phyloP scores from a whole-genome alignment of 2,888 invertebrate species.

The Thalpophila matura region DNA sequence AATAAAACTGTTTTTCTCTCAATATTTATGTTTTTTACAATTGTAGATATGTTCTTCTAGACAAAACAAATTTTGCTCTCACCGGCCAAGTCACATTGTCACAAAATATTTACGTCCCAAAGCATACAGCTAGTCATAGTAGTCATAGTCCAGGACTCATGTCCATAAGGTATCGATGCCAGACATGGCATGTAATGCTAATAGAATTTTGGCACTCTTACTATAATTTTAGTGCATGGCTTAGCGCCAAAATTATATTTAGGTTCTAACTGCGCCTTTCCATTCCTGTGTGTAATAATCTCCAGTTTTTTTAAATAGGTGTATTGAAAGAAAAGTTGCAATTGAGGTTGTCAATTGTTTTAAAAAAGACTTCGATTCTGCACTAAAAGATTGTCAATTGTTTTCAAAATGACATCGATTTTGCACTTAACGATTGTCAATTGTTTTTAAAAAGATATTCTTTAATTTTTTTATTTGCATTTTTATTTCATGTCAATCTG shows the following conservation, averaged over 20 bases:
- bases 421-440: background rate
- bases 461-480: constrained; percentile 23
- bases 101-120: constrained; percentile 33
- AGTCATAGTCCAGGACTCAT: constrained; percentile 41
- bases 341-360: background rate
- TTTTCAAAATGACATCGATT: background rate
- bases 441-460: background rate
- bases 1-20: background rate
- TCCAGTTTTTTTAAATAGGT: constrained; percentile 31
- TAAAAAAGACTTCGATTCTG: too few species aligned
- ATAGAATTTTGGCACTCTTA: constrained; percentile 85
- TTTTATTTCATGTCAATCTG: background rate
- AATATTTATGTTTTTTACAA: constrained; percentile 1
- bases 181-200: constrained; percentile 74
- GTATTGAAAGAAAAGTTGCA: background rate
- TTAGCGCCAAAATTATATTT: constrained; percentile 81
- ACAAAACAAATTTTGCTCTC: constrained; percentile 23
- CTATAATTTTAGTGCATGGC: constrained; percentile 83
- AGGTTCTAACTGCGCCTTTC: constrained; percentile 76
- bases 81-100: constrained; percentile 36
- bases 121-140: constrained; percentile 33
- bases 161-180: constrained; percentile 66
- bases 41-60: background rate
- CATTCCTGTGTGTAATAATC: constrained; percentile 72
- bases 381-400: background rate